Percentiles rank a stretch among this genome's conserved stretches.
Evolutionary conservation across 2,797 vertebrate genomes (phyloP).

Genomic region (Sebastes ruberrimus): DNA sequence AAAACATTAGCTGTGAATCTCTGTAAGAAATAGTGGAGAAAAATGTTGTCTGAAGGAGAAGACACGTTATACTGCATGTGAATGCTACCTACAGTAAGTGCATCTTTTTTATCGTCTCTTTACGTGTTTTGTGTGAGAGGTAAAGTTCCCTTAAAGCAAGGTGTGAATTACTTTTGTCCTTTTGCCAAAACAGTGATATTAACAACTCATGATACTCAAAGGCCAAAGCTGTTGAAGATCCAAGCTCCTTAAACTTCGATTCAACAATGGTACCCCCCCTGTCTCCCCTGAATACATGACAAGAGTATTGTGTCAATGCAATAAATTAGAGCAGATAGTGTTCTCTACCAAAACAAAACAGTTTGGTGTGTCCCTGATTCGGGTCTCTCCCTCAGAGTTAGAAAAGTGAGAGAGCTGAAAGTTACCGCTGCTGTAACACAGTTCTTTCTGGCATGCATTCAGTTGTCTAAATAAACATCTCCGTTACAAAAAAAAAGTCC

Average conservation of each 20-base stretch:
- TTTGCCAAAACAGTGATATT: slow-evolving; percentile 85
- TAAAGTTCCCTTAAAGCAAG: slow-evolving; percentile 84
- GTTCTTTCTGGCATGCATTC: slow-evolving; percentile 95
- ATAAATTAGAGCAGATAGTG: slow-evolving; percentile 71
- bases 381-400: slow-evolving; percentile 73
- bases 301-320: slow-evolving; percentile 81
- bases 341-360: slow-evolving; percentile 45
- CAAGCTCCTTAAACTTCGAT: slow-evolving; percentile 70
- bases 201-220: slow-evolving; percentile 78
- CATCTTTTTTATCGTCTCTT: slow-evolving; percentile 88
- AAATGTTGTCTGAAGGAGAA: slow-evolving; percentile 78
- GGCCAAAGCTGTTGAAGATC: slow-evolving; percentile 79
- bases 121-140: slow-evolving; percentile 91
- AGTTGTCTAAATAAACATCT: slow-evolving; percentile 88
- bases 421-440: slow-evolving; percentile 93
- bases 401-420: slow-evolving; percentile 86
- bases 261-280: slow-evolving; percentile 58
- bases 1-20: slow-evolving; percentile 84
- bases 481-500: slow-evolving; percentile 63
- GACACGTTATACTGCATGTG: slow-evolving; percentile 91
- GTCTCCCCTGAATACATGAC: slow-evolving; percentile 46
- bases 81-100: slow-evolving; percentile 88
- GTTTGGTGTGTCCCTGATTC: slow-evolving; percentile 70
- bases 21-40: slow-evolving; percentile 82
- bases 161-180: slow-evolving; percentile 88